These are phyloP conservation scores for Coryphaenoides rupestris DNA, from an alignment of 2,113 vertebrate species.

Conservation along the genomic window DNA sequence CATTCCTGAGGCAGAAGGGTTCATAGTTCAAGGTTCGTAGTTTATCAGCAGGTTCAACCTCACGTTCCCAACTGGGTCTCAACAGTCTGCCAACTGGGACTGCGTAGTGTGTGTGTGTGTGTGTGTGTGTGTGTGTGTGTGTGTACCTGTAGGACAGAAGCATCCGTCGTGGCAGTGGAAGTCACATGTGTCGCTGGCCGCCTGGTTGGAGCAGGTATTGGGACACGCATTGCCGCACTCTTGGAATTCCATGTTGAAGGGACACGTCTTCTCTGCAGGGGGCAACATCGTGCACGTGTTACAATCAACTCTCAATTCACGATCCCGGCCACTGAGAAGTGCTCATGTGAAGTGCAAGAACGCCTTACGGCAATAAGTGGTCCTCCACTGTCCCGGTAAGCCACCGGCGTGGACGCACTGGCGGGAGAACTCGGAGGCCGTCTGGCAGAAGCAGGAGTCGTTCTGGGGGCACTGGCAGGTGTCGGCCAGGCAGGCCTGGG, in stretches of 20 bases:
- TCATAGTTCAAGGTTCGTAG: background rate
- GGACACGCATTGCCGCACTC: slow-evolving; percentile 79
- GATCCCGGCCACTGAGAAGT: background rate
- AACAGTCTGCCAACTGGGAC: too few species aligned
- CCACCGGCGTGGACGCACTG: slow-evolving; percentile 86
- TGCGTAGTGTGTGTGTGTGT: background rate
- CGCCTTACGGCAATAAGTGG: slow-evolving; percentile 77
- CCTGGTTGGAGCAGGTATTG: slow-evolving; percentile 79
- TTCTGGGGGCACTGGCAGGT: slow-evolving; percentile 63
- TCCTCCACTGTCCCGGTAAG: slow-evolving; percentile 81
- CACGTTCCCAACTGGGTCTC: too few species aligned
- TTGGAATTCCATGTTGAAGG: slow-evolving; percentile 73
- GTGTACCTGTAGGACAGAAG: slow-evolving; percentile 79
- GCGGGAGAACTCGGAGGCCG: slow-evolving; percentile 84
- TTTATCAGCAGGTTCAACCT: too few species aligned
- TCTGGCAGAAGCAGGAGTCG: slow-evolving; percentile 73
- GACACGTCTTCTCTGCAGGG: slow-evolving; percentile 73
- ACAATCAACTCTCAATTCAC: background rate
- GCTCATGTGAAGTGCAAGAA: background rate
- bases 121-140: background rate
- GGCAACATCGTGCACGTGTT: background rate
- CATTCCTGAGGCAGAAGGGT: slow-evolving; percentile 64
- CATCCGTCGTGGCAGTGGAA: slow-evolving; percentile 80
- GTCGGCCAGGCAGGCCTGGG: slow-evolving; percentile 77
- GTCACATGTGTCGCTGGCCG: slow-evolving; percentile 75